Conservation (phyloP, 2,797 vertebrate genomes). For the Poliocrania exsul region DNA sequence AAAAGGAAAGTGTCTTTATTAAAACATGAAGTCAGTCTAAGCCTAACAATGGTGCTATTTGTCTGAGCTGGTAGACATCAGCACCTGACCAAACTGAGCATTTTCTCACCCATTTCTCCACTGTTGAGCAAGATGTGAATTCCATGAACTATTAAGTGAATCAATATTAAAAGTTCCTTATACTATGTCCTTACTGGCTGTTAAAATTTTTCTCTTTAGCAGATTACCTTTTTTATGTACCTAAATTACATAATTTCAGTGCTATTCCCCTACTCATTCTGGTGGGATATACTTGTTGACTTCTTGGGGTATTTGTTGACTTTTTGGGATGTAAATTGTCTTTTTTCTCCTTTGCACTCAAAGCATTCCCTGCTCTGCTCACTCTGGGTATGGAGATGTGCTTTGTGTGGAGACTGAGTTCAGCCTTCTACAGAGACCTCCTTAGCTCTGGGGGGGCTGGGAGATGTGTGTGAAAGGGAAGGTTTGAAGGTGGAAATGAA, state of each 20-base stretch:
- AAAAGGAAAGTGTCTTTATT: not conserved
- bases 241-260: not conserved
- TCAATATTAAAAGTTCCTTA: conserved; percentile 63
- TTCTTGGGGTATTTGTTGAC: not conserved
- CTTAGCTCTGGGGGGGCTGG: not conserved
- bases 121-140: conserved; percentile 16
- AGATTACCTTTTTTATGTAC: not conserved
- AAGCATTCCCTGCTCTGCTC: not conserved
- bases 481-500: not conserved
- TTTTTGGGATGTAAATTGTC: not conserved
- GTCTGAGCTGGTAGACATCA: not conserved
- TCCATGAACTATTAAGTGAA: conserved; percentile 56
- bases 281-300: not conserved
- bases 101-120: not conserved
- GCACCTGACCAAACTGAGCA: not conserved
- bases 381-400: not conserved
- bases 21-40: conserved; percentile 12
- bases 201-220: conserved; percentile 48
- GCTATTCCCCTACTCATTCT: not conserved
- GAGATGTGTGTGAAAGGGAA: not conserved
- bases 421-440: not conserved
- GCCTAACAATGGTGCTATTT: not conserved
- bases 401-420: not conserved
- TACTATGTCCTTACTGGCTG: conserved; percentile 26
- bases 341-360: not conserved